A percentile compares a stretch with the other conserved stretches of the same genome.
These are phyloP conservation scores for Drosophila mayaguana DNA, from an alignment of 2,888 invertebrate genomes.

Conservation along the genomic window DNA sequence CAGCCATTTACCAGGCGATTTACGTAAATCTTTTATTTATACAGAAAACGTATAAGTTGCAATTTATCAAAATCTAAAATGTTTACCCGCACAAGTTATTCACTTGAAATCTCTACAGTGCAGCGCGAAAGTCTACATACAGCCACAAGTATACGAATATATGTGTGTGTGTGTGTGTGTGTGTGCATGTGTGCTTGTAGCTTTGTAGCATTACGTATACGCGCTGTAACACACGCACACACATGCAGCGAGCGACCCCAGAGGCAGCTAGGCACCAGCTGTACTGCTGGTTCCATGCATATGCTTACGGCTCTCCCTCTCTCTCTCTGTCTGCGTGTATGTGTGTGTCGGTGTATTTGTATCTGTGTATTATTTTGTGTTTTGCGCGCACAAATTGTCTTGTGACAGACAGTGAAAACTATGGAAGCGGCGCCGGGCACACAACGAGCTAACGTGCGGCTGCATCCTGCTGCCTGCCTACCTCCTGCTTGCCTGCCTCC, in stretches of 20 bases:
- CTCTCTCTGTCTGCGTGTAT: slow-evolving; percentile 15
- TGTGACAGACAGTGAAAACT: slow-evolving; percentile 81
- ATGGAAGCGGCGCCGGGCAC: slow-evolving; percentile 68
- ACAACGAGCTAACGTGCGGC: slow-evolving; percentile 41
- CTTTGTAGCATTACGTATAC: slow-evolving; percentile 72
- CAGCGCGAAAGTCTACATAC: slow-evolving; percentile 46
- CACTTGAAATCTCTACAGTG: slow-evolving; percentile 80
- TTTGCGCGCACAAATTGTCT: slow-evolving; percentile 81
- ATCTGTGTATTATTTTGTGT: slow-evolving; percentile 77
- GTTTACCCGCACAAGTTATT: slow-evolving; percentile 83
- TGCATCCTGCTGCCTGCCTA: slow-evolving; percentile 33
- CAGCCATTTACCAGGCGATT: slow-evolving; percentile 82
- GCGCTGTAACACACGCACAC: slow-evolving; percentile 56
- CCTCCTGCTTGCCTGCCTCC: not conserved
- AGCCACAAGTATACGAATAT: slow-evolving; percentile 7
- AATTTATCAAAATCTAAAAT: slow-evolving; percentile 82
- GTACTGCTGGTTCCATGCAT: slow-evolving; percentile 73
- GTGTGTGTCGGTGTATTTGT: slow-evolving; percentile 20
- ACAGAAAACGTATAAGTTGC: slow-evolving; percentile 82
- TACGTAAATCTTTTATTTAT: slow-evolving; percentile 81
- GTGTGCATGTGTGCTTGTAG: slow-evolving; percentile 33
- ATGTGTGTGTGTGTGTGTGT: slow-evolving; percentile 12
- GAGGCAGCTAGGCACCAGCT: slow-evolving; percentile 72
- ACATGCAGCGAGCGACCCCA: slow-evolving; percentile 54
- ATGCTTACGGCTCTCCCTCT: slow-evolving; percentile 63